Base-by-base conservation (phyloP, 2,888 invertebrate genomes). In the Busseola fusca region DNA sequence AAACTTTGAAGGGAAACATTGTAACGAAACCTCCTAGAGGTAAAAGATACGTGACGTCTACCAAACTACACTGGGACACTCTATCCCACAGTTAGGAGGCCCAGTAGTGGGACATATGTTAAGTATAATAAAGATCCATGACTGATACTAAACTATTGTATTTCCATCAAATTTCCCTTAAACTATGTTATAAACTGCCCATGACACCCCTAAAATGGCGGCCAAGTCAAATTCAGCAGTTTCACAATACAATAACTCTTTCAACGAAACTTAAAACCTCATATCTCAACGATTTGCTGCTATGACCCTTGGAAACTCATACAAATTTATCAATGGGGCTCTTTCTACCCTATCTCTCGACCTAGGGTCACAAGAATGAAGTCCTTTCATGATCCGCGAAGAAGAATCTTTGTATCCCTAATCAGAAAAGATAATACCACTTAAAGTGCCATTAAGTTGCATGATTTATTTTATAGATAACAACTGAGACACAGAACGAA, bases 381-480 rank as follows among this genome's bases (percentile, higher is more conserved):
- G 73, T 83, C 81, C 90, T 88, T 91, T 89, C 86, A 87, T 84
- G 85, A 87, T 87, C 88, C 81, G 84, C 86, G 83, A 88, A 88
- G 80, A 63, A 83, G 90, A 91, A 88, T 91, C 92, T 86, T 93
- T 93, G 91, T 93, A 73, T 85, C 77, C 81, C 81, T 91, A 93
- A 93, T 93, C 93, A 90, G 89, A 87, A 78, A 69, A 90, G 94
- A 94, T 94, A 93, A 89, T 89, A 85, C 79, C 90, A 91, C 93
- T 95, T 94, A 93, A 92, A 93, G 89, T 88, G 88, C 88, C 88
- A 88, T 94, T 91, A 94, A 91, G 86, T 85, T 89, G 85, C 89
- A 92, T 94, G 94, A 95, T 95, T 95, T 95, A 95, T 92, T 87
- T 65, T 57, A 45, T 45, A 81, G 84, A 84, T 84, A 84, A 84